Evolutionary conservation across 1,140 invertebrate genomes (phyloP).

Genomic region (Hormaphis cornu): DNA sequence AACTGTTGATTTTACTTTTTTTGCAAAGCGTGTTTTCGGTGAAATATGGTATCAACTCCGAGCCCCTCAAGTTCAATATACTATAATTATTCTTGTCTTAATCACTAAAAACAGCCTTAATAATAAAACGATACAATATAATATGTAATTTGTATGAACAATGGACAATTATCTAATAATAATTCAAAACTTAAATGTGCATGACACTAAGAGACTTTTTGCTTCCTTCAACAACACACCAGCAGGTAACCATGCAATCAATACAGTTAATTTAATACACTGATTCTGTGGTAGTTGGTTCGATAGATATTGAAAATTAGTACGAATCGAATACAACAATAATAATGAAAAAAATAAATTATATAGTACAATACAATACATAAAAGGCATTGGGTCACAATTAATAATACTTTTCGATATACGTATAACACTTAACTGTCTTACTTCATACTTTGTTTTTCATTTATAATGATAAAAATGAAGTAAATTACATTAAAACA

Average conservation of each 20-base stretch:
- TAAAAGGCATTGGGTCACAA: slow-evolving; percentile 9
- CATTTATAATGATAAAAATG: not conserved
- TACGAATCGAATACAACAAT: not conserved
- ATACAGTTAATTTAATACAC: not conserved
- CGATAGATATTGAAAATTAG: not conserved
- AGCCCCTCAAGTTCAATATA: no score
- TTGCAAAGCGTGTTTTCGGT: no score
- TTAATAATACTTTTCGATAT: not conserved
- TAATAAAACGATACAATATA: no score
- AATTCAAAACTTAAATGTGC: no score
- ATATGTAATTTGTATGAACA: no score
- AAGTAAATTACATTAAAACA: not conserved
- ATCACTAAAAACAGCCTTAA: no score
- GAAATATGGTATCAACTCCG: no score
- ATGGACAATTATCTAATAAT: no score
- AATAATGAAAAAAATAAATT: not conserved
- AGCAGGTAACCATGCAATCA: not conserved
- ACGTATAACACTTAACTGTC: not conserved
- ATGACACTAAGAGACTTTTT: not conserved
- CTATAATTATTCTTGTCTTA: no score
- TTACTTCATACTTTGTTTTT: slow-evolving; percentile 1
- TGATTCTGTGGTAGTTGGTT: not conserved
- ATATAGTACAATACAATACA: not conserved
- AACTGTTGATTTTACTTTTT: no score
- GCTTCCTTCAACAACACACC: not conserved